Percentiles rank a stretch among this genome's conserved stretches.
Evolutionary conservation across 1,140 invertebrate species (phyloP).

Genomic region (Parasteatoda tepidariorum): DNA sequence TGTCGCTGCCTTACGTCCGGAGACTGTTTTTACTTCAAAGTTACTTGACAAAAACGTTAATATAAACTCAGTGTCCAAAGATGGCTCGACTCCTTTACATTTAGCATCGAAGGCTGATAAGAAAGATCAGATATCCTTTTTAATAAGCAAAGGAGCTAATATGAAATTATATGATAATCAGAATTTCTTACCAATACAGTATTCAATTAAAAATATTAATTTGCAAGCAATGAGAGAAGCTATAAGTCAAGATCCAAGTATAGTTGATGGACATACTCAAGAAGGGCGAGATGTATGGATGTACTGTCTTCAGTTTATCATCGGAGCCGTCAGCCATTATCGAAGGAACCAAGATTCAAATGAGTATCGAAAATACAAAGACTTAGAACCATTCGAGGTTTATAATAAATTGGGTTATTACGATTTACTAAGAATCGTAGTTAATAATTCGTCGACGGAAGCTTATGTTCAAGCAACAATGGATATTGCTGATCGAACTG

Average conservation of each 20-base stretch:
- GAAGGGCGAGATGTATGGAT: not conserved
- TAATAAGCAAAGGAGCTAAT: not conserved
- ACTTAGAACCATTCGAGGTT: too few species aligned
- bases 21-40: not conserved
- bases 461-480: too few species aligned
- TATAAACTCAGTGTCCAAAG: not conserved
- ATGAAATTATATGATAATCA: not conserved
- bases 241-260: not conserved
- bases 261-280: not conserved
- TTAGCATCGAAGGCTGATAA: not conserved
- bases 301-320: not conserved
- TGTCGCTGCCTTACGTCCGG: not conserved
- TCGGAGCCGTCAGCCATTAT: too few species aligned
- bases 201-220: not conserved
- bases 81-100: not conserved
- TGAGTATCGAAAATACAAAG: too few species aligned
- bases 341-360: too few species aligned
- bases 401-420: too few species aligned
- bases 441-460: too few species aligned
- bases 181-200: not conserved
- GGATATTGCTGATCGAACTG: too few species aligned
- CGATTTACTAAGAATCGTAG: too few species aligned
- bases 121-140: not conserved
- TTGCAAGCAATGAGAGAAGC: not conserved
- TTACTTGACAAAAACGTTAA: not conserved